Percentiles rank a stretch among this genome's conserved stretches.
phyloP scores from a whole-genome alignment of 2,888 invertebrate species.

The Philaethria dido region DNA sequence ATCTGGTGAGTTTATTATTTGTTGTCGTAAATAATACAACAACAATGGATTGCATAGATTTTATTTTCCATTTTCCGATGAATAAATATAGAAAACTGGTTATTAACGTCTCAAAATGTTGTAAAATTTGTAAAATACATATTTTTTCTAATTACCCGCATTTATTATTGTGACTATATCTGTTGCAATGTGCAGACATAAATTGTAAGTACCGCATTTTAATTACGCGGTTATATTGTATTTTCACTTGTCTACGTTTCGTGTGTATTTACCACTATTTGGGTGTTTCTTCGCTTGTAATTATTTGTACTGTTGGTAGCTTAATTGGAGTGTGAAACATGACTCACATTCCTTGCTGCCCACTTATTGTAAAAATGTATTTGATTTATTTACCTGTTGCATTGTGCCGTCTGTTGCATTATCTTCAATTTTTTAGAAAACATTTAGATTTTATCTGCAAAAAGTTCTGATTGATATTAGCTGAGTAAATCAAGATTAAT shows the following conservation, averaged over 20 bases:
- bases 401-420: slow-evolving; percentile 36
- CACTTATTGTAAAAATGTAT: slow-evolving; percentile 70
- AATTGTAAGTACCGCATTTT: slow-evolving; percentile 48
- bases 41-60: slow-evolving; percentile 67
- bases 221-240: slow-evolving; percentile 47
- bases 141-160: slow-evolving; percentile 70
- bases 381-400: slow-evolving; percentile 58
- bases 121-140: slow-evolving; percentile 46
- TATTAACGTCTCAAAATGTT: slow-evolving; percentile 40
- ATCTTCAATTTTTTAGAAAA: slow-evolving; percentile 36
- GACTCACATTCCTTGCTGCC: slow-evolving; percentile 72
- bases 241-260: slow-evolving; percentile 74
- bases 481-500: not conserved
- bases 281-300: slow-evolving; percentile 71
- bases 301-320: slow-evolving; percentile 77
- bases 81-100: slow-evolving; percentile 48
- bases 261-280: slow-evolving; percentile 72
- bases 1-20: slow-evolving; percentile 69
- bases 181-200: slow-evolving; percentile 45
- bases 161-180: slow-evolving; percentile 45
- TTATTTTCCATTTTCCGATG: slow-evolving; percentile 53
- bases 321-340: slow-evolving; percentile 82
- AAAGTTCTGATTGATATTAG: slow-evolving; percentile 23
- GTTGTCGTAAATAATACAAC: slow-evolving; percentile 66
- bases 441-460: slow-evolving; percentile 12